phyloP scores from a whole-genome alignment of 2,888 invertebrate genomes.

The Erannis defoliaria region DNA sequence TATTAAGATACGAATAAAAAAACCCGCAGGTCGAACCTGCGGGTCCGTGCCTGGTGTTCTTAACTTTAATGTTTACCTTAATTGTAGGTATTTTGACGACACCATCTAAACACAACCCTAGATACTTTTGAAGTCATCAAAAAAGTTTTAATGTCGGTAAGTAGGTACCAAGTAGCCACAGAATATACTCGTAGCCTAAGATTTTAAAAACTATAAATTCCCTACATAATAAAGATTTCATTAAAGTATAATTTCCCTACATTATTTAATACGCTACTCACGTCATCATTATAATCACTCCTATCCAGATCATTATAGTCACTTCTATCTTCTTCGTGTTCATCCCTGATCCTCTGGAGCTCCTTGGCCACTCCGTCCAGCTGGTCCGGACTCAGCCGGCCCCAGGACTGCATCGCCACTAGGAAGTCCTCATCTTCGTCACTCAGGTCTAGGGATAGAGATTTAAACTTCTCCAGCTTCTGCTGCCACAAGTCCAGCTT shows the following conservation, averaged over 20 bases:
- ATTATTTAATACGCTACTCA: constrained; percentile 50
- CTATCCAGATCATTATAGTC: constrained; percentile 60
- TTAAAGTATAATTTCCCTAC: neutral
- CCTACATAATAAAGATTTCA: neutral
- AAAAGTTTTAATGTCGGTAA: too few relatives aligned
- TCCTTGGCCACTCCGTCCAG: constrained; percentile 69
- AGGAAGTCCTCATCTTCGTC: constrained; percentile 76
- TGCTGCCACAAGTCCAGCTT: constrained; percentile 61
- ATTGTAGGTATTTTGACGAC: too few relatives aligned
- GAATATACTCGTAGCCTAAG: too few relatives aligned
- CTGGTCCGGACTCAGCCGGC: constrained; percentile 67
- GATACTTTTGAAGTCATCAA: too few relatives aligned
- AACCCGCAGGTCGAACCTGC: too few relatives aligned
- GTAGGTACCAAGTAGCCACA: too few relatives aligned
- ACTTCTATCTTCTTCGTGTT: constrained; percentile 53
- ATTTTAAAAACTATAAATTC: neutral
- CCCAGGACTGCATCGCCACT: constrained; percentile 71
- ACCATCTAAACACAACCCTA: too few relatives aligned
- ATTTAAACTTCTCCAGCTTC: constrained; percentile 70
- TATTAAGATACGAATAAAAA: too few relatives aligned
- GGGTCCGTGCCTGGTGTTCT: too few relatives aligned
- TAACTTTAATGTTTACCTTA: too few relatives aligned
- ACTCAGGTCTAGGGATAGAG: constrained; percentile 61
- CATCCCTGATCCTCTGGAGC: constrained; percentile 63
- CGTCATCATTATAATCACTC: constrained; percentile 68